These are phyloP conservation scores for Echinarachnius parma DNA, from an alignment of 53 echinoderm and acorn worm genomes.

Conservation along the genomic window DNA sequence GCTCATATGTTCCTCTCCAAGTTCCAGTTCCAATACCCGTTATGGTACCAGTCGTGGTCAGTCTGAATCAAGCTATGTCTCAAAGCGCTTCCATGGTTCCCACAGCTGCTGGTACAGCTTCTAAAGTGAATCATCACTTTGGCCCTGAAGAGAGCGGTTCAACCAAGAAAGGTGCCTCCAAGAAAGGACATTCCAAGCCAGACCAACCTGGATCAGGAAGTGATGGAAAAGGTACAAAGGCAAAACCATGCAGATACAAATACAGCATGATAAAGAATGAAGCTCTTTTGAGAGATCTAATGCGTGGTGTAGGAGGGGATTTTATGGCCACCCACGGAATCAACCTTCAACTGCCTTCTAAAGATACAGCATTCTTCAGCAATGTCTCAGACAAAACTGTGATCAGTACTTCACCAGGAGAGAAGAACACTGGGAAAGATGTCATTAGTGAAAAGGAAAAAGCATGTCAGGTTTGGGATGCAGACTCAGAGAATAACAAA, in stretches of 20 bases:
- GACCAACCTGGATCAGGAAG: slow-evolving; percentile 5
- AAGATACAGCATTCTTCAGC: not conserved
- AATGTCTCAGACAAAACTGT: slow-evolving; percentile 21
- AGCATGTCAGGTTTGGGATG: no score
- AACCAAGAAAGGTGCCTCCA: slow-evolving; percentile 29
- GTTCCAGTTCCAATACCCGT: slow-evolving; percentile 61
- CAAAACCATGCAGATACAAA: slow-evolving; percentile 86
- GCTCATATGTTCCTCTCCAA: slow-evolving; percentile 41
- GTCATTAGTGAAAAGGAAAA: no score
- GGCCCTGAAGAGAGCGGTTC: not conserved
- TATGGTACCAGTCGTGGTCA: slow-evolving; percentile 57
- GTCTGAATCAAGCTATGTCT: slow-evolving; percentile 33
- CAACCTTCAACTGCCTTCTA: slow-evolving; percentile 5
- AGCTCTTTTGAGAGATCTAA: slow-evolving; percentile 23
- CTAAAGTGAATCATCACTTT: not conserved
- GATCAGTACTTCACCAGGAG: not conserved
- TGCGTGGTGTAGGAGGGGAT: slow-evolving; percentile 20
- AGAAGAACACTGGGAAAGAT: not conserved
- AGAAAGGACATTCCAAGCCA: slow-evolving; percentile 34
- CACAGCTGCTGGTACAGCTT: not conserved
- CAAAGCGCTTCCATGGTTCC: slow-evolving; percentile 10
- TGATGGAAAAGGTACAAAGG: slow-evolving; percentile 21
- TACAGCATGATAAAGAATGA: slow-evolving; percentile 96
- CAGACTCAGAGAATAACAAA: no score
- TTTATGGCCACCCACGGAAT: slow-evolving; percentile 36